Evolutionary conservation across 2,113 vertebrate genomes (phyloP), one percentile per base, ranked within the genome.

Genomic region (Gambusia holbrooki): DNA sequence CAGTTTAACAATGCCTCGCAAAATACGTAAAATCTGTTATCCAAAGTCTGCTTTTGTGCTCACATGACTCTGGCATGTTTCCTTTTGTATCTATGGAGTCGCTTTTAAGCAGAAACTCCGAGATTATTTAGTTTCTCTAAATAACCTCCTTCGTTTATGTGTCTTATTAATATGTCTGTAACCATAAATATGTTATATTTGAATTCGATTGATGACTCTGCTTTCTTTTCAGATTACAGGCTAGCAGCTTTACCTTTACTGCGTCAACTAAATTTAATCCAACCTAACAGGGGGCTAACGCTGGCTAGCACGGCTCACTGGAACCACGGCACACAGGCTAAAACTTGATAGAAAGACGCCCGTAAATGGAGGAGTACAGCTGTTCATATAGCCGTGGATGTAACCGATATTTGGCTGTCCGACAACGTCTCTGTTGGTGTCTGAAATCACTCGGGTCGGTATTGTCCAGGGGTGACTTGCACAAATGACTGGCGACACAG

Each of bases 391-490:
- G 19, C 4, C 4, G 19, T 2, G 5, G 0, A 7, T 13, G 1
- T 14, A 40, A 17, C 22, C 0, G 58, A 2, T 12, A 5, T 19
- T 22, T 5, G 9, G 12, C 3, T 22, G 27, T 2, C 1, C n/a
- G 32, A 0, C 22, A 1, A 25, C 25, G 13, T 6, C 6, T 7
- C 17, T 17, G 27, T 2, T 8, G 30, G 40, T 42, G 65, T 77
- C 79, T 80, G 15, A 69, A 28, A 28, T 62, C 62, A 13, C 3
- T 0, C 61, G 6, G 74, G 71, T 48, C 3, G 19, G 51, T 35
- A 51, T 89, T 82, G 81, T 87, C 86, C 88, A 85, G 84, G 67
- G 81, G 92, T 95, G 94, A 95, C 94, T 95, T 94, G 94, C 94
- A 95, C 84, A 94, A 93, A 90, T 92, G 51, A 64, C 91, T 87